These are phyloP conservation scores for Bombus sibiricus DNA, from an alignment of 1,140 invertebrate species.

Conservation along the genomic window DNA sequence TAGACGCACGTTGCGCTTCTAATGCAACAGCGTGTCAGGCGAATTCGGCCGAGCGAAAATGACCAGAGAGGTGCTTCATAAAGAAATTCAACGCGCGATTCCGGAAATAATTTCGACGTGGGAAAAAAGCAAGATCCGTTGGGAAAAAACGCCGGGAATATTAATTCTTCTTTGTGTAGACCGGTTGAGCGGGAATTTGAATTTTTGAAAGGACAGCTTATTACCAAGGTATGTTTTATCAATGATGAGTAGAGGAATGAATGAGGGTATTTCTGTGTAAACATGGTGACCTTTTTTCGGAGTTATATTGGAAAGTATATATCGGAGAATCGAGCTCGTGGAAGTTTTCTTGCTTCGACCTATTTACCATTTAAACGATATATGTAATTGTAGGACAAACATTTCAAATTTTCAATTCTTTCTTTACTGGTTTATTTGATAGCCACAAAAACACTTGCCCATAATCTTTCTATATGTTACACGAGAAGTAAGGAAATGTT, in stretches of 20 bases:
- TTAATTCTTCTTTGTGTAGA: neutral
- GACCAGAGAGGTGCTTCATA: neutral
- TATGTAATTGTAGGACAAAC: neutral
- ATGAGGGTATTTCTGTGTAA: neutral
- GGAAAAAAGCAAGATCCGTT: neutral
- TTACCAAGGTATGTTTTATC: neutral
- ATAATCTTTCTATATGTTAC: neutral
- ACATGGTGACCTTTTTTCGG: neutral
- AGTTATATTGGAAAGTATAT: neutral
- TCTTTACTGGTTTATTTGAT: neutral
- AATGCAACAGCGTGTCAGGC: neutral
- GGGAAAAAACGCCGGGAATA: neutral
- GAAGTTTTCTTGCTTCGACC: neutral
- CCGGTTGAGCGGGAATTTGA: neutral
- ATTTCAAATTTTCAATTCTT: neutral
- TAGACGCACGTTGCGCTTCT: slow-evolving; percentile 7
- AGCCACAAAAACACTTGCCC: neutral
- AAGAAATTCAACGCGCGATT: neutral
- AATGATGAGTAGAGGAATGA: neutral
- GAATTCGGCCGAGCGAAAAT: neutral
- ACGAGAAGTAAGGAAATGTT: neutral
- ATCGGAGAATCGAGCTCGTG: neutral
- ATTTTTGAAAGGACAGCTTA: neutral
- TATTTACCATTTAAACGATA: neutral
- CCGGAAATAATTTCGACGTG: slow-evolving; percentile 5